A percentile compares a stretch with the other conserved stretches of the same genome.
Evolutionary conservation across 2,113 vertebrate genomes (phyloP).

Genomic region (Pycnonotus jocosus): DNA sequence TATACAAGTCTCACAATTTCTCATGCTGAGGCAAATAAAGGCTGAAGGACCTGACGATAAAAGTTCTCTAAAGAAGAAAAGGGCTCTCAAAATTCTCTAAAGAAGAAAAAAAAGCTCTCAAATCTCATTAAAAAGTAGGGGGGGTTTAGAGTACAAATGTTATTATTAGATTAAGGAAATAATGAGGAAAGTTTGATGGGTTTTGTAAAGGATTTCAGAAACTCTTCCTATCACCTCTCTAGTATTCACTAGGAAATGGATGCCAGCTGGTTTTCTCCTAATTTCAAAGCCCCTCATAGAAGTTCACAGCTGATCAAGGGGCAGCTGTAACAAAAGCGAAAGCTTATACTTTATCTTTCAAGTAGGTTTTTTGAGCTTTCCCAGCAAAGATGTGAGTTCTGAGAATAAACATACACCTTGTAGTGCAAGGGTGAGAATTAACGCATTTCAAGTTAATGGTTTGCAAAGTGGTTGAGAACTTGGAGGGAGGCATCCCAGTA

Average conservation of each 20-base stretch:
- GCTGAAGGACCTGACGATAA: background rate
- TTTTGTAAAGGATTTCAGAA: background rate
- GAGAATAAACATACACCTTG: background rate
- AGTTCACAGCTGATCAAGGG: background rate
- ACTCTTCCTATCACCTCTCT: background rate
- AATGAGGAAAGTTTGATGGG: background rate
- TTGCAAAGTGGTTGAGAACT: conserved; percentile 13
- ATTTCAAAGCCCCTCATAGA: background rate
- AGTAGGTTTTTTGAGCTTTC: background rate
- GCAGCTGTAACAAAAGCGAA: background rate
- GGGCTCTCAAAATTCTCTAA: background rate
- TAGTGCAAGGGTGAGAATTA: background rate
- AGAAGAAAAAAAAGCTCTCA: background rate
- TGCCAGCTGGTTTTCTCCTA: background rate
- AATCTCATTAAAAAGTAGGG: background rate
- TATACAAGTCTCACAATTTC: background rate
- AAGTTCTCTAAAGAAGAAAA: background rate
- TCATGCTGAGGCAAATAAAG: background rate
- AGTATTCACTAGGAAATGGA: background rate
- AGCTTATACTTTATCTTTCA: background rate
- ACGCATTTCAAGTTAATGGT: conserved; percentile 27
- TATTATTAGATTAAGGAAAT: background rate
- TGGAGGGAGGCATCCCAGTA: background rate
- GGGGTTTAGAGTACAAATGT: background rate
- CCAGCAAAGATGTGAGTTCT: background rate